Evolutionary conservation across 2,888 invertebrate species (phyloP), one percentile per base, ranked within the genome.

Genomic region (Pediacus dermestoides): DNA sequence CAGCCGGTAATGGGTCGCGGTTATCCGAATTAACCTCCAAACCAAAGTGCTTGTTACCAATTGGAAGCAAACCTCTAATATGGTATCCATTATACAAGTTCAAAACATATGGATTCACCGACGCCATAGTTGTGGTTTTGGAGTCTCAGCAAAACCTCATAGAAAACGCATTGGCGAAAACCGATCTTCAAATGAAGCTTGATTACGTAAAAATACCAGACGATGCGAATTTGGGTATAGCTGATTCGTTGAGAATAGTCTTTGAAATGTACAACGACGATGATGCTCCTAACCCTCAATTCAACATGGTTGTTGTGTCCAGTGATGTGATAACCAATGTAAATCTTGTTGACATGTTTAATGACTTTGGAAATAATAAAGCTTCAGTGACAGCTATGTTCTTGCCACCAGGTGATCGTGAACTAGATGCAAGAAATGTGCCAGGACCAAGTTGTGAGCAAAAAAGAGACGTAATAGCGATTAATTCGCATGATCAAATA

Each of bases 1-100:
- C 95, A 30, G 96, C 88, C 18, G 97, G 97, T 0, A 81, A 83
- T 60, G 97, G 96, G 1, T 93, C 93, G 12, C 80, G 96, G 15
- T 81, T 97, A 77, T 87, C 87, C 1, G 91, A 94, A 58, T 63
- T 94, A 7, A 86, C 90, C 3, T 80, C 83, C 13, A 81, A 85
- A 26, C 86, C 92, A 0, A 97, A 97, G 74, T 93, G 94, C 63
- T 73, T 97, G 6, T 71, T 97, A 6, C 93, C 94, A 0, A 79
- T 97, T 15, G 94, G 91, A 4, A 90, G 91, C 23, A 81, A 84
- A 59, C 96, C 97, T 0, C 79, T 96, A 60, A 73, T 97, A 16
- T 95, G 89, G 85, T 97, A 92, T 71, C 88, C 95, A 1, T 70
- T 97, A 4, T 81, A 86, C 60, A 78, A 90, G 66, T 70, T 96